A percentile compares a stretch with the other conserved stretches of the same genome.
Conservation (phyloP, 2,113 vertebrate species). For the Antigone vipio region DNA sequence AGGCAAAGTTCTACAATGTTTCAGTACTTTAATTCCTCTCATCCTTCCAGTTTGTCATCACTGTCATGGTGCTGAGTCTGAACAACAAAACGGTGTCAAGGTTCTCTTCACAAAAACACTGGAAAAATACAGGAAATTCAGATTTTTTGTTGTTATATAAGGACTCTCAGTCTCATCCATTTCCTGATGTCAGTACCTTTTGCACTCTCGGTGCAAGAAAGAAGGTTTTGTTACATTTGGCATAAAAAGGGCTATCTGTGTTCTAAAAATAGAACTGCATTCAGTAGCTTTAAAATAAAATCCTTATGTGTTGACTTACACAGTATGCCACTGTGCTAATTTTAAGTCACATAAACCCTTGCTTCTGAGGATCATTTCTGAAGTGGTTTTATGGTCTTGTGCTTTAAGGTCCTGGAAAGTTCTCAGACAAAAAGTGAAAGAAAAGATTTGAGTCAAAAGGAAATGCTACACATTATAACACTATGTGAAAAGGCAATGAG, state of each 20-base stretch:
- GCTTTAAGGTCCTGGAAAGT: background rate
- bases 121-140: background rate
- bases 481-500: constrained; percentile 35
- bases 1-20: background rate
- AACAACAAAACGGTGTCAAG: background rate
- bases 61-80: background rate
- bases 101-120: background rate
- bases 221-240: background rate
- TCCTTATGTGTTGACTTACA: background rate
- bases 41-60: background rate
- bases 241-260: background rate
- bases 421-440: background rate
- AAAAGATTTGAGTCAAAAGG: constrained; percentile 27
- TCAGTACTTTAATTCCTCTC: background rate
- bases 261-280: background rate
- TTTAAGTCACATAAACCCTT: background rate
- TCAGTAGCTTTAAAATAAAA: background rate
- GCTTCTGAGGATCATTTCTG: background rate
- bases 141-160: background rate
- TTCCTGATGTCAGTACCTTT: background rate
- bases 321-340: background rate
- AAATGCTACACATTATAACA: constrained; percentile 19
- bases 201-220: background rate
- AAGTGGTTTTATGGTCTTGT: background rate
- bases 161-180: background rate